These are phyloP conservation scores for Rhinolophus ferrumequinum DNA, from an alignment of 2,113 vertebrate genomes.

Conservation along the genomic window DNA sequence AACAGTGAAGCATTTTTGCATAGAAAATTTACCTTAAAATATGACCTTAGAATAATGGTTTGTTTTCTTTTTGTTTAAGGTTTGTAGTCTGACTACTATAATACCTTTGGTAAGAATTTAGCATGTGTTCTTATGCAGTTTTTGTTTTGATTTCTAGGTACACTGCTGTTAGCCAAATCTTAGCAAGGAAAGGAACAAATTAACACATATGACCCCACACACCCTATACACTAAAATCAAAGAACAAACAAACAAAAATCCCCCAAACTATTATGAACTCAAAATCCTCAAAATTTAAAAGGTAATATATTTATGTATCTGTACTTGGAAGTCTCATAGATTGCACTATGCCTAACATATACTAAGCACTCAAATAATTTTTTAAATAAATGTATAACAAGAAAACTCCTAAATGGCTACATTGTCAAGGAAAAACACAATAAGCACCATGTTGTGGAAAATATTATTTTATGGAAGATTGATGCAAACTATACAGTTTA, in stretches of 20 bases:
- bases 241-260: neutral
- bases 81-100: neutral
- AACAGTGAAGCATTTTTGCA: neutral
- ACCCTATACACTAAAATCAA: neutral
- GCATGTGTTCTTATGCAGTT: neutral
- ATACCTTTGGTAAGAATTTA: constrained; percentile 4
- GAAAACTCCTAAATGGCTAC: neutral
- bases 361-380: neutral
- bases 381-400: neutral
- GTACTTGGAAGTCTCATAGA: neutral
- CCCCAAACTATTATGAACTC: neutral
- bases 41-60: neutral
- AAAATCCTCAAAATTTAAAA: constrained; percentile 9
- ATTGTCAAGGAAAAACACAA: neutral
- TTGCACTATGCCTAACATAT: neutral
- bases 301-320: neutral
- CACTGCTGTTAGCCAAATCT: neutral
- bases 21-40: constrained; percentile 43
- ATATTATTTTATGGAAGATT: neutral
- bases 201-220: neutral
- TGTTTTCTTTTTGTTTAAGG: constrained; percentile 23
- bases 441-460: neutral
- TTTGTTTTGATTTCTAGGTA: constrained; percentile 17
- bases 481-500: neutral
- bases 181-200: neutral